Percentiles rank a stretch among this genome's conserved stretches.
Evolutionary conservation across 2,113 vertebrate genomes (phyloP).

Genomic region (Oxyura jamaicensis): DNA sequence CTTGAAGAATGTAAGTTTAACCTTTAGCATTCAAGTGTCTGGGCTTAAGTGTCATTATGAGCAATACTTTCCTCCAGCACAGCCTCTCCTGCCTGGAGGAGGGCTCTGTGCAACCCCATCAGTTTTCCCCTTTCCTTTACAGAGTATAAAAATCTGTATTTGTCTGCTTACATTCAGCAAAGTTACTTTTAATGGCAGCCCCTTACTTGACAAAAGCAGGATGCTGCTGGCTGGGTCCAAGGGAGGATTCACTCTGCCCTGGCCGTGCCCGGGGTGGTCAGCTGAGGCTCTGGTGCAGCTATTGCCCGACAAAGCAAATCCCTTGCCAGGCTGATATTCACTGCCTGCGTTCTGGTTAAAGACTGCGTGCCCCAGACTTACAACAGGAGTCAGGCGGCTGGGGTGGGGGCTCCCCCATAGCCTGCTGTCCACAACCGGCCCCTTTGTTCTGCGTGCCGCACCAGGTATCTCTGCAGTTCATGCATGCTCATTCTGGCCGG

Average conservation of each 20-base stretch:
- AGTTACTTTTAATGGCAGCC: background rate
- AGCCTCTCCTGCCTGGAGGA: conserved; percentile 69
- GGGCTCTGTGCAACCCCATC: conserved; percentile 58
- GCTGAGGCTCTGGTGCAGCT: background rate
- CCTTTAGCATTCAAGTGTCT: conserved; percentile 81
- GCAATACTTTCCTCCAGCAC: conserved; percentile 72
- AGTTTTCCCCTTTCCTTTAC: conserved; percentile 30
- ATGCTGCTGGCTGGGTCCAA: background rate
- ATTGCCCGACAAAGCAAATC: rapidly evolving
- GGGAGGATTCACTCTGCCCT: rapidly evolving
- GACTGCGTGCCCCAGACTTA: background rate
- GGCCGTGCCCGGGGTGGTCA: rapidly evolving
- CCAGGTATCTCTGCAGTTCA: background rate
- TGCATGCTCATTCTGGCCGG: rapidly evolving
- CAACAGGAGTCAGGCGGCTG: background rate
- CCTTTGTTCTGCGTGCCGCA: background rate
- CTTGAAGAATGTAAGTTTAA: conserved; percentile 79
- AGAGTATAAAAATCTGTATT: background rate
- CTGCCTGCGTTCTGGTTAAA: background rate
- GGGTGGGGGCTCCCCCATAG: too few relatives aligned
- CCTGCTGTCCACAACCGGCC: background rate
- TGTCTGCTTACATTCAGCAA: background rate
- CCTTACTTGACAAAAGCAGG: background rate
- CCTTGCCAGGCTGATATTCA: background rate
- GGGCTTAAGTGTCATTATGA: conserved; percentile 76